Percentiles rank a stretch among this genome's conserved stretches.
Conservation (phyloP, 2,888 invertebrate species). For the Schizotus pectinicornis region DNA sequence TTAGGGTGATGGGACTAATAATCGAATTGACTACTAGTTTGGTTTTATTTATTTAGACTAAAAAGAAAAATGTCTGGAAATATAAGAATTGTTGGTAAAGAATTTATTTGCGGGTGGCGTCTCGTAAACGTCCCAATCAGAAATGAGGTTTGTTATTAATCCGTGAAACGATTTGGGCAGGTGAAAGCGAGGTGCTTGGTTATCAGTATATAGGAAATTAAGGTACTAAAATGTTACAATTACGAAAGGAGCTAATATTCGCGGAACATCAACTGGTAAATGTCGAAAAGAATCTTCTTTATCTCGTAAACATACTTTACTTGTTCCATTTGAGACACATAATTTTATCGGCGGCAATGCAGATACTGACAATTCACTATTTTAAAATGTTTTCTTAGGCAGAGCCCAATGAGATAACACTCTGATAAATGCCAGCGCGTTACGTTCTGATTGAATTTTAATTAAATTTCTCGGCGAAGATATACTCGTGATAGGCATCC, state of each 20-base stretch:
- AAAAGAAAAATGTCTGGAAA: no score
- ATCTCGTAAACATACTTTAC: constrained; percentile 52
- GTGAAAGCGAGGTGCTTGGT: constrained; percentile 22
- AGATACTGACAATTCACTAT: constrained; percentile 58
- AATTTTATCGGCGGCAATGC: constrained; percentile 50
- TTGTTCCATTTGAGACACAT: constrained; percentile 51
- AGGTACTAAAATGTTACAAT: constrained; percentile 49
- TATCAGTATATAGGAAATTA: constrained; percentile 46
- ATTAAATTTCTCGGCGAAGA: constrained; percentile 57
- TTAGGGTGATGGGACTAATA: no score
- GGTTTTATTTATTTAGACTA: no score
- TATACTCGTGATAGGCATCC: constrained; percentile 54
- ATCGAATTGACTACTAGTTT: no score
- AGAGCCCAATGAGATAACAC: constrained; percentile 56
- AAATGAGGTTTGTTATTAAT: not conserved
- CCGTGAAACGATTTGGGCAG: constrained; percentile 10
- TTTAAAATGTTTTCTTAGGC: constrained; percentile 59
- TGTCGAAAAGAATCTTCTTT: constrained; percentile 46
- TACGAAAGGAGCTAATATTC: constrained; percentile 41
- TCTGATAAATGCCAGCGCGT: constrained; percentile 55
- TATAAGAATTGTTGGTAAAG: not conserved
- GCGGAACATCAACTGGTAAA: constrained; percentile 50
- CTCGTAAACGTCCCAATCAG: not conserved
- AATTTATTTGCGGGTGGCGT: not conserved
- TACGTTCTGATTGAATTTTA: constrained; percentile 60